Evolutionary conservation across 2,113 vertebrate species (phyloP), one percentile per base, ranked within the genome.

Genomic region (Aspidoscelis tigris): DNA sequence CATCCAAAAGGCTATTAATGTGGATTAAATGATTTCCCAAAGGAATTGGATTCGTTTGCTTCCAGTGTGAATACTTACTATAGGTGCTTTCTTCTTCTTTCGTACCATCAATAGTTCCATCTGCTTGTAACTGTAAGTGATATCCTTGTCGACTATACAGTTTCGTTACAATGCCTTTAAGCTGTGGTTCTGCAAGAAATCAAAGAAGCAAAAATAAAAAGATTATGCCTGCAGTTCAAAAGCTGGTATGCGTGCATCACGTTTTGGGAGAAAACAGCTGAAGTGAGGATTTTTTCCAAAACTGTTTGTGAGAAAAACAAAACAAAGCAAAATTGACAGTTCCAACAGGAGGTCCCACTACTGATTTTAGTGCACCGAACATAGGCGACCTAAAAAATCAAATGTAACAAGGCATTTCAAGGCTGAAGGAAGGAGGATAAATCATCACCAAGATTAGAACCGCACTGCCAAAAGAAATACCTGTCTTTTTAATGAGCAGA

Each of bases 111-210:
- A 99, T 99, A 92, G 98, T 99, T 95, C 99, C 99, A 96, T 99
- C 99, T 92, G 98, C 97, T 94, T 99, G 99, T 92, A 99, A 95
- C 95, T 99, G 98, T 95, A 99, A 96, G 96, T 99, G 98, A 96
- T 97, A 99, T 86, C 98, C 99, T 96, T 99, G 99, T 90, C 98
- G 97, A 96, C 98, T 99, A 96, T 99, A 99, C 20, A 99, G 97
- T 96, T 99, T 99, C 83, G 98, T 99, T 93, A 99, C 97, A 87
- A 99, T 99, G 95, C 99, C 99, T 97, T 99, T 99, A 94, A 99
- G 97, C 96, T 99, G 98, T 95, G 99, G 98, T 95, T 99, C 99
- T 99, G 96, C 43, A 95, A 94, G 88, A 82, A 86, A 96, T 93
- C 68, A 92, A 93, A 90, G 2, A 76, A 84, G 5, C 18, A 61